Evolutionary conservation across 2,888 invertebrate genomes (phyloP), one percentile per base, ranked within the genome.

Genomic region (Drosophila planitibia): DNA sequence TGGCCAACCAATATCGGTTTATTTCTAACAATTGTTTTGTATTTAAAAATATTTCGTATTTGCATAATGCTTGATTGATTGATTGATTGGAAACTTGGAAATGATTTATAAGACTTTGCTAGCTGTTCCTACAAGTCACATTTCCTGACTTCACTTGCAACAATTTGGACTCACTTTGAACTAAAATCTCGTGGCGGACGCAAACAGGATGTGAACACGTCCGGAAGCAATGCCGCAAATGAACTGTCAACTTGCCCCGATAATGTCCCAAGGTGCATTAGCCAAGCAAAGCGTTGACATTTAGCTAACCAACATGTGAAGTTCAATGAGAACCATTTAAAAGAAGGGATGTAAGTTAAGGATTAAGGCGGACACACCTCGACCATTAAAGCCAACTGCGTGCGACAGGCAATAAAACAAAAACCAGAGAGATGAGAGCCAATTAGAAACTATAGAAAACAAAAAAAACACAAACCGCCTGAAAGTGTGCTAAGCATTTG

Each of bases 351-450:
- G 14, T 47, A 33, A 22, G 25, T 55, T 30, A 39, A 25, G 53
- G 47, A 59, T 70, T 37, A 62, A 67, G 51, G 39, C 35, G 69
- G 66, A 69, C 86, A 85, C 86, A 84, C 86, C 86, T 80, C 49
- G 32, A 70, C 44, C 75, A 90, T 90, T 76, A 88, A 83, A 63
- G 75, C 57, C 67, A 60, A 85, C 86, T 74, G 83, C 85, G 90
- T 85, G 90, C 67, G 86, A 70, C 73, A 70, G 73, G 39, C 86
- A 70, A 85, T 85, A 89, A 89, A 90, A 79, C 72, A 57, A 64
- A 61, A 70, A 39, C 55, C 33, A 57, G 47, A 33, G 32, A 51
- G 54, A 19, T 62, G 47, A 33, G 37, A 14, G 52, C 22, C 82
- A 79, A 80, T 74, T 74, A 61, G 70, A 81, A 72, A 51, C 55